Evolutionary conservation across 2,797 vertebrate species (phyloP).

Genomic region (Labroides dimidiatus): DNA sequence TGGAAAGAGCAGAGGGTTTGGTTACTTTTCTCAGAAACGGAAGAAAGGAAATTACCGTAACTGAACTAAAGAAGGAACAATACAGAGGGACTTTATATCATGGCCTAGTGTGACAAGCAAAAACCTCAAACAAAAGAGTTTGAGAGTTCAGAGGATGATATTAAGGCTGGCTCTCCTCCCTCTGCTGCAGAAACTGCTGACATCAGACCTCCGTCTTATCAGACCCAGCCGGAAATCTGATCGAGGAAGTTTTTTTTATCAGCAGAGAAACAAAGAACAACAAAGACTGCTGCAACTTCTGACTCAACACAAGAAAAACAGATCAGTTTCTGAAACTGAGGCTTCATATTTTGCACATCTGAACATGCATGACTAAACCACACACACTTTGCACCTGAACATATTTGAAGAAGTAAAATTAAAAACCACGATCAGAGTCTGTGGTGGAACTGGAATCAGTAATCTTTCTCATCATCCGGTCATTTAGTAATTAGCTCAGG

Average conservation of each 20-base stretch:
- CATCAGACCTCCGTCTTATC: slow-evolving; percentile 5
- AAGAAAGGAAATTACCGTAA: too few species aligned
- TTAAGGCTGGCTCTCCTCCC: too few species aligned
- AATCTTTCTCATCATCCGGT: slow-evolving; percentile 66
- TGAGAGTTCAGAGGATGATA: too few species aligned
- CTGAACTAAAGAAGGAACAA: too few species aligned
- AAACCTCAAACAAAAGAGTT: too few species aligned
- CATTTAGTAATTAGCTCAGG: slow-evolving; percentile 52
- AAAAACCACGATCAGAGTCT: too few species aligned
- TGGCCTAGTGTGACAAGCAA: too few species aligned
- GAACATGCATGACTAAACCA: background rate
- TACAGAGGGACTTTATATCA: too few species aligned
- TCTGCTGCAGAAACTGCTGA: slow-evolving; percentile 9
- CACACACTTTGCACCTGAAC: background rate
- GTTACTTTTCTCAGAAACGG: too few species aligned
- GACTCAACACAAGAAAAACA: background rate
- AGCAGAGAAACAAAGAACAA: slow-evolving; percentile 8
- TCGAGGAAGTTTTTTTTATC: background rate
- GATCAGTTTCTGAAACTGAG: background rate
- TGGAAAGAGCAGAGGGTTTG: too few species aligned
- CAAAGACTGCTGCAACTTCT: background rate
- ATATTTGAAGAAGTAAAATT: background rate
- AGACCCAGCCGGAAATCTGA: slow-evolving; percentile 10
- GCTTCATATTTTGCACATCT: background rate
- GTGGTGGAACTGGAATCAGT: slow-evolving; percentile 1